Base-by-base conservation (phyloP, 2,888 invertebrate genomes). In the Morpho deidamia region DNA sequence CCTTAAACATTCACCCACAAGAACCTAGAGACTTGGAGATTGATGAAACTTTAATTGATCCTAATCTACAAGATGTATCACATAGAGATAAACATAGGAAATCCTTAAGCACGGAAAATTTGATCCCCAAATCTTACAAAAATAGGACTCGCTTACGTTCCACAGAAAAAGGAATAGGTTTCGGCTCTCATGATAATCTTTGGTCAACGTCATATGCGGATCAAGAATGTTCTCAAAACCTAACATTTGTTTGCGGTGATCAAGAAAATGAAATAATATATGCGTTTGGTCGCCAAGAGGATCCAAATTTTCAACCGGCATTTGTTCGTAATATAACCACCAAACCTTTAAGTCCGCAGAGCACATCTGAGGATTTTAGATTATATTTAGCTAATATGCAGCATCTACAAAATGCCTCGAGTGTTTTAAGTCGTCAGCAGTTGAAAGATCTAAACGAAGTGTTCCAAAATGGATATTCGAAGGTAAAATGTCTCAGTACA, bases 381-480 rank as follows among this genome's bases (percentile, higher is more conserved):
- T 76, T 93, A 55, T 94, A 94, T 71, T 76, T 94, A 60, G 94
- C 94, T 14, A 94, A 94, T 68, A 92, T 94, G 76, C 94, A 94
- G 66, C 93, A 94, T 71, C 71, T 94, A 7, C 94, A 94, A 64
- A 94, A 93, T 60, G 94, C 94, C 0, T 92, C 94, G 0, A 93
- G 93, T 64, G 83, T 93, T 0, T 72, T 94, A 4, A 84, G 91
- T 0, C 77, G 93, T n/a, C 83, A 91, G 37, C 92, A 94, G 56
- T 70, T 94, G 45, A 88, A 90, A 48, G 91, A 92, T 67, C 70
- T 92, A 43, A 91, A 91, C 62, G 83, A 90, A 10, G 89, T 92
- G 0, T 92, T 92, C 59, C 91, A 91, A 64, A 91, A 90, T 51
- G 90, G 90, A 0, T 91, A 91, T 63, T 87, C 88, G 0, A 84